phyloP scores from a whole-genome alignment of 2,888 invertebrate genomes.

The Pristionchus fissidentatus region DNA sequence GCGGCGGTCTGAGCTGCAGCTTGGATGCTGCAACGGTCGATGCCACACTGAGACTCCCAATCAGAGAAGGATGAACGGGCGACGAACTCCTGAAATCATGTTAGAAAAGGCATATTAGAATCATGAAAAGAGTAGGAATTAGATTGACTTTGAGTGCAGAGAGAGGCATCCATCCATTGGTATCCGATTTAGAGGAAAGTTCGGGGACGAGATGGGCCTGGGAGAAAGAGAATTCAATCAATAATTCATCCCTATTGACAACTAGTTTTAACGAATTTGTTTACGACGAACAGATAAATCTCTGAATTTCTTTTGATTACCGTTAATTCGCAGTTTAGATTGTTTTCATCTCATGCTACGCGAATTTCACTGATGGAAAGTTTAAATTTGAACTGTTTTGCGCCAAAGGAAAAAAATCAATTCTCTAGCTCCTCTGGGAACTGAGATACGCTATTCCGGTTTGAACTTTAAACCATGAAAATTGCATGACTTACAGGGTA shows the following conservation, averaged over 20 bases:
- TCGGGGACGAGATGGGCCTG: slow-evolving; percentile 42
- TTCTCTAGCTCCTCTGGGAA: no score
- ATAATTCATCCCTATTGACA: not conserved
- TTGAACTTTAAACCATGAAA: no score
- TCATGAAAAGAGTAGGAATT: not conserved
- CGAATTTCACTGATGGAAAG: no score
- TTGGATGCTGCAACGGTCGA: slow-evolving; percentile 3
- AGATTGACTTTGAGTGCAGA: slow-evolving; percentile 5
- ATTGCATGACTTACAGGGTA: slow-evolving; percentile 49
- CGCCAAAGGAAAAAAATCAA: no score
- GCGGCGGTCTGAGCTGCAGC: not conserved
- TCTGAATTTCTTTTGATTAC: no score
- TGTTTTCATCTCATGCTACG: no score
- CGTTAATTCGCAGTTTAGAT: no score
- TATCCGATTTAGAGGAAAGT: slow-evolving; percentile 15
- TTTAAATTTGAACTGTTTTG: no score
- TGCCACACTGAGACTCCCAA: slow-evolving; percentile 38
- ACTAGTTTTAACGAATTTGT: no score
- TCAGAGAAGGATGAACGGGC: slow-evolving; percentile 37
- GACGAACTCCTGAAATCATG: slow-evolving; percentile 16
- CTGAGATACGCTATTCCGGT: no score
- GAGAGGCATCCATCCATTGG: slow-evolving; percentile 31
- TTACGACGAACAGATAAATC: no score
- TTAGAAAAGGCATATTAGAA: not conserved
- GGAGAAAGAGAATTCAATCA: not conserved